Conservation (phyloP, 2,113 vertebrate species). For the Sylvia atricapilla region DNA sequence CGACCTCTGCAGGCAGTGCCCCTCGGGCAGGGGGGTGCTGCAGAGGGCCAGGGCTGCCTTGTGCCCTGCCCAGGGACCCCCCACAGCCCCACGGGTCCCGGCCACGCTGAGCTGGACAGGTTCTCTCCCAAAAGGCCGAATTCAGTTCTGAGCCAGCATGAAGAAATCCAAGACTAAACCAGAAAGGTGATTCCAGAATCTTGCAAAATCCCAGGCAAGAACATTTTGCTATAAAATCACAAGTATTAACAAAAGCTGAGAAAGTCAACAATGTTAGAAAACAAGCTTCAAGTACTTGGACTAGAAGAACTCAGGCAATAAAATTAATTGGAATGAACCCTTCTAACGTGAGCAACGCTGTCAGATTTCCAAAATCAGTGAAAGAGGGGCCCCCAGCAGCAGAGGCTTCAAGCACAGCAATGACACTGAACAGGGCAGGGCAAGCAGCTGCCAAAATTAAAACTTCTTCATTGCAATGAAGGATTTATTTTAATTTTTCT, state of each 20-base stretch:
- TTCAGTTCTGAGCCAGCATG: not conserved
- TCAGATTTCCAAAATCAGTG: not conserved
- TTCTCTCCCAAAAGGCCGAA: not conserved
- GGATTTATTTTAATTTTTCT: not conserved
- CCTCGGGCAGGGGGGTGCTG: not conserved
- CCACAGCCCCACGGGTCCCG: not conserved
- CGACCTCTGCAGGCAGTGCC: fast-evolving
- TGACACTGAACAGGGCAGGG: not conserved
- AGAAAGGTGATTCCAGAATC: not conserved
- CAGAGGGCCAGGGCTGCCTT: not conserved
- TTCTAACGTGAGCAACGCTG: not conserved
- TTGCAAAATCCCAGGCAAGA: not conserved
- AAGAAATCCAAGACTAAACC: not conserved
- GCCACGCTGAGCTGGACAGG: not conserved
- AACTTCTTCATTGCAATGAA: not conserved
- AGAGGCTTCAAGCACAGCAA: not conserved
- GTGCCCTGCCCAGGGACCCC: not conserved
- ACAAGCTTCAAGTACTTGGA: not conserved
- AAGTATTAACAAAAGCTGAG: not conserved
- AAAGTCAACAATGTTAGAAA: not conserved
- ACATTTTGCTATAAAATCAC: not conserved
- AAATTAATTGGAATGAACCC: not conserved
- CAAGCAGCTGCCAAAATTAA: not conserved
- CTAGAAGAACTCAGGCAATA: not conserved
- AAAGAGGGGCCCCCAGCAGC: not conserved